phyloP scores from a whole-genome alignment of 2,888 invertebrate genomes.

The Oscheius sp. region DNA sequence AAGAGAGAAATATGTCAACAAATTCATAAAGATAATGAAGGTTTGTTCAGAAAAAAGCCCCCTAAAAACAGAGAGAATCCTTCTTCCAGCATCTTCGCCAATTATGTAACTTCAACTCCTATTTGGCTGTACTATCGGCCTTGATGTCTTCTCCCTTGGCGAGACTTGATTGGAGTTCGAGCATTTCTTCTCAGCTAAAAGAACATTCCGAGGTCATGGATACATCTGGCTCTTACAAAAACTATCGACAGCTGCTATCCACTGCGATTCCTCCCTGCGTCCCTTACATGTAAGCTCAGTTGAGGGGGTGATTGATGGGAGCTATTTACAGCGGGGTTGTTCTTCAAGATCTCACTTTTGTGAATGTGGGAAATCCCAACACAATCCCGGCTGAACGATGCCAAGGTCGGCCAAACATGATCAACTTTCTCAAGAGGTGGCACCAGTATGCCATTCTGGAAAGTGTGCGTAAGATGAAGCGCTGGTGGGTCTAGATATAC shows the following conservation, averaged over 20 bases:
- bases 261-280: constrained; percentile 97
- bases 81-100: constrained; percentile 82
- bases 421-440: constrained; percentile 97
- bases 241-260: constrained; percentile 91
- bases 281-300: constrained; percentile 92
- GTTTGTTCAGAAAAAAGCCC: constrained; percentile 52
- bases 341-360: constrained; percentile 97
- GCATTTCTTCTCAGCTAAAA: constrained; percentile 65
- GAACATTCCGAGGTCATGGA: constrained; percentile 94
- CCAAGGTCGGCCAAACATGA: constrained; percentile 78
- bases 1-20: constrained; percentile 82
- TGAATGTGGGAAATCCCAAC: constrained; percentile 95
- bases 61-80: neutral
- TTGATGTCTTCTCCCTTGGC: constrained; percentile 88
- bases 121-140: constrained; percentile 92
- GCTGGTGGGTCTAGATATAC: constrained; percentile 78
- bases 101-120: constrained; percentile 98
- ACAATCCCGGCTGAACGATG: constrained; percentile 75
- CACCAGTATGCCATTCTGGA: constrained; percentile 97
- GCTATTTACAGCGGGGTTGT: constrained; percentile 84
- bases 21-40: constrained; percentile 96
- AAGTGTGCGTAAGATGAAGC: constrained; percentile 95
- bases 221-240: constrained; percentile 94
- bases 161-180: constrained; percentile 81
- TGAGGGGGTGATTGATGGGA: neutral